Percentiles rank a stretch among this genome's conserved stretches.
Conservation (phyloP, 2,113 vertebrate species). For the Toxostoma redivivum region DNA sequence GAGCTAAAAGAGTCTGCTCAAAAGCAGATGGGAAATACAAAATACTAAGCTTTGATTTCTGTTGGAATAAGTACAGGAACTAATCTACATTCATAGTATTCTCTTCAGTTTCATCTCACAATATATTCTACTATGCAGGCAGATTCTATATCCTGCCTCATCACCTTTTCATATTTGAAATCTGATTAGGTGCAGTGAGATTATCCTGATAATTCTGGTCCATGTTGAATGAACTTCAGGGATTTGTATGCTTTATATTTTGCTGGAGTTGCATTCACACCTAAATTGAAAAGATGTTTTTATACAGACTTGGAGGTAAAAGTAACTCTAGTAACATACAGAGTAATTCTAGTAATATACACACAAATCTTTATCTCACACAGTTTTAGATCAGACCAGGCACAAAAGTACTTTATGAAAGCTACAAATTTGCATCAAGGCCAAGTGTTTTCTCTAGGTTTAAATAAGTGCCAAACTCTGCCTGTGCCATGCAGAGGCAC, state of each 20-base stretch:
- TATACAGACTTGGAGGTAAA: neutral
- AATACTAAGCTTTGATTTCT: neutral
- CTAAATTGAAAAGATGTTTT: neutral
- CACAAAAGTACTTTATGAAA: neutral
- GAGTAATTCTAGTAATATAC: neutral
- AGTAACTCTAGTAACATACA: neutral
- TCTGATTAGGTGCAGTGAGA: neutral
- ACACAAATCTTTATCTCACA: accelerated
- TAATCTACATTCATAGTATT: neutral
- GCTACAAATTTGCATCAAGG: neutral
- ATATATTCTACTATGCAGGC: neutral
- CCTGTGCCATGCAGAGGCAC: neutral
- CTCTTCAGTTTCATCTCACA: neutral
- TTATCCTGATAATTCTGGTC: neutral
- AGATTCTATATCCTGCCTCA: neutral
- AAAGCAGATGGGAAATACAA: neutral
- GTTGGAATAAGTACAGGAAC: neutral
- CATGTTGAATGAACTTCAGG: neutral
- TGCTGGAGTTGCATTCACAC: neutral
- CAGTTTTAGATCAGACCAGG: neutral
- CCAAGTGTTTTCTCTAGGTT: neutral
- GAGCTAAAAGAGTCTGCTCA: neutral
- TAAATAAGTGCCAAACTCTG: neutral
- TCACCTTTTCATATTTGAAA: neutral
- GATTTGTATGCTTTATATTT: neutral